A percentile compares a stretch with the other conserved stretches of the same genome.
Conservation (phyloP, 1,140 invertebrate species). For the Tetramorium parvispinum region DNA sequence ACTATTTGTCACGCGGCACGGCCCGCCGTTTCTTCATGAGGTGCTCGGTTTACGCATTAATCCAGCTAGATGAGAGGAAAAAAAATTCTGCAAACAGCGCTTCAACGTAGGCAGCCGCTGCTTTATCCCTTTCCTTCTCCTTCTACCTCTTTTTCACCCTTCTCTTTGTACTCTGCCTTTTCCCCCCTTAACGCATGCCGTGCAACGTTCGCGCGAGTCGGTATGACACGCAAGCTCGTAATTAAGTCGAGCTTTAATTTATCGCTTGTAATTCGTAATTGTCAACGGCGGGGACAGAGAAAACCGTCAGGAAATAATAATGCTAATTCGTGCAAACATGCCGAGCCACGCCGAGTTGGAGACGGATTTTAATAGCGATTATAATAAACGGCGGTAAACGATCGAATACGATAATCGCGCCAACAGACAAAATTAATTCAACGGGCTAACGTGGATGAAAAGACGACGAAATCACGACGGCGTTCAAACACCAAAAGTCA, state of each 20-base stretch:
- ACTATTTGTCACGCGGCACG: slow-evolving; percentile 66
- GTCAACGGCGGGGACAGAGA: slow-evolving; percentile 31
- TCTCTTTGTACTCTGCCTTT: slow-evolving; percentile 6
- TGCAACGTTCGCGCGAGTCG: slow-evolving; percentile 42
- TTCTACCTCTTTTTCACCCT: neutral
- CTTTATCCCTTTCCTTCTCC: slow-evolving; percentile 43
- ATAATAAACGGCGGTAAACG: slow-evolving; percentile 35
- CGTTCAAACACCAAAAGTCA: neutral
- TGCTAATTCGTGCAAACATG: slow-evolving; percentile 51
- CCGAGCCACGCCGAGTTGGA: neutral
- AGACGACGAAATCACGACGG: slow-evolving; percentile 13
- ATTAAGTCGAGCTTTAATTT: slow-evolving; percentile 61
- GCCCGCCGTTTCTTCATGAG: slow-evolving; percentile 64
- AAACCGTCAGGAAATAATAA: slow-evolving; percentile 43
- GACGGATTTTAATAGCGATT: slow-evolving; percentile 6
- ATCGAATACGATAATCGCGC: slow-evolving; percentile 17
- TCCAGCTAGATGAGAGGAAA: slow-evolving; percentile 66
- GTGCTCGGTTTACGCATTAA: slow-evolving; percentile 71
- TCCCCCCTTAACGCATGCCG: slow-evolving; percentile 46
- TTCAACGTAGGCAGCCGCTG: slow-evolving; percentile 54
- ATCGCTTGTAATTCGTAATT: slow-evolving; percentile 51
- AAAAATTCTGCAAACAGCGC: slow-evolving; percentile 63
- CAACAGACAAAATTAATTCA: slow-evolving; percentile 26
- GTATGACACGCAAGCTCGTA: slow-evolving; percentile 56
- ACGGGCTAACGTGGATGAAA: slow-evolving; percentile 6